phyloP scores from a whole-genome alignment of 2,888 invertebrate species.

The Monoplex corrugatus region DNA sequence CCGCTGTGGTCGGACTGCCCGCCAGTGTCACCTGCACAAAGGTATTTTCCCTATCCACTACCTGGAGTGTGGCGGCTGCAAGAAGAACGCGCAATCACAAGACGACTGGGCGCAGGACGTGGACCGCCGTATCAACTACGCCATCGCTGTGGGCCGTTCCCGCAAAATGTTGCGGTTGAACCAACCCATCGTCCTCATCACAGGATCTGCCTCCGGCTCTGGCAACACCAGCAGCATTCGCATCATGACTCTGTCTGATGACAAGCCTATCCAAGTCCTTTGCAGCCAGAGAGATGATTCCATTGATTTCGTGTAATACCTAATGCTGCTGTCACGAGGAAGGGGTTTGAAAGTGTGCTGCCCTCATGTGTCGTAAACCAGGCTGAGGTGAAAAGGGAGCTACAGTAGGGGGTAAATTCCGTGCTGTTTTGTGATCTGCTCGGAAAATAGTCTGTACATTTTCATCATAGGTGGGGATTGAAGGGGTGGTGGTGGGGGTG shows the following conservation, averaged over 20 bases:
- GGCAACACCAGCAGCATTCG: constrained; percentile 40
- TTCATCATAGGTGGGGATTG: too few species aligned
- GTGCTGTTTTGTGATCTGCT: too few species aligned
- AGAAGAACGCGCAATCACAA: neutral
- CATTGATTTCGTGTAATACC: too few species aligned
- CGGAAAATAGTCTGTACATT: too few species aligned
- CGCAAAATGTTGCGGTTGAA: neutral
- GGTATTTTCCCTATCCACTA: constrained; percentile 95
- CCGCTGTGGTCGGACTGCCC: constrained; percentile 90
- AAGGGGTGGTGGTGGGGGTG: too few species aligned
- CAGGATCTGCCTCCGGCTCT: neutral
- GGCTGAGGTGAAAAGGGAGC: neutral
- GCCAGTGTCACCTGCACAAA: constrained; percentile 94
- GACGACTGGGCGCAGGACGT: constrained; percentile 21
- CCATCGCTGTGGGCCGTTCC: neutral
- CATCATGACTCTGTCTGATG: neutral
- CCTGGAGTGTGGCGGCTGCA: constrained; percentile 84
- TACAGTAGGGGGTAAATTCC: neutral
- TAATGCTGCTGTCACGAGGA: neutral
- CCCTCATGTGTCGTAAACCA: neutral
- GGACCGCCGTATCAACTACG: constrained; percentile 41
- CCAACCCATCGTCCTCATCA: constrained; percentile 1
- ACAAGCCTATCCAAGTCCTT: neutral
- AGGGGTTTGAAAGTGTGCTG: neutral
- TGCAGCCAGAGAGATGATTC: too few species aligned